Base-by-base conservation (phyloP, 2,113 vertebrate genomes). In the Columba livia region DNA sequence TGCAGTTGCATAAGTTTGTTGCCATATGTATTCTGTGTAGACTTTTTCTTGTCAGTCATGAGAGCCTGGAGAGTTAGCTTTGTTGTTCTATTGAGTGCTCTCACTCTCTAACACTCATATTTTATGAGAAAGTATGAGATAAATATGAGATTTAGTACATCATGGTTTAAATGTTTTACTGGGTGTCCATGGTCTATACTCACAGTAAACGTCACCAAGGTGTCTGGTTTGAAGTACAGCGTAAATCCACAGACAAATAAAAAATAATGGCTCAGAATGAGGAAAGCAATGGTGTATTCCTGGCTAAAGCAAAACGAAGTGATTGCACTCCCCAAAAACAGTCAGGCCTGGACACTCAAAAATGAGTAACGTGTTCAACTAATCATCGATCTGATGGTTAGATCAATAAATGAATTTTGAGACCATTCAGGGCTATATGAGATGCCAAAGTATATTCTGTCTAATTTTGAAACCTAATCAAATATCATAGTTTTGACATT, bases 1-100 rank as follows among this genome's bases (percentile, higher is more conserved):
- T 94, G 56, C 13, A 96, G 97, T 96, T 97, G 60, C 89, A 95
- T 97, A 94, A 94, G 50, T 88, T 85, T 93, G 16, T 34, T 77
- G 26, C 42, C 48, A n/a, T 77, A 54, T 73, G 44, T 21, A 11
- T 31, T 88, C 79, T 60, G 20, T 31, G 23, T 66, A 85, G 64
- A n/a, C 7, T 74, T 38, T 21, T 26, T 44, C 96, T 86, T 75
- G 32, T 71, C 66, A 79, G 12, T 32, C 66, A 12, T 93, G 29
- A 82, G 32, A 96, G 42, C 44, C 74, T 85, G 13, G n/a, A 18
- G 51, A 97, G 13, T 47, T 21, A 97, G 58, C 47, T 89, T 90
- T 85, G n/a, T 40, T 95, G 42, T n/a, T 91, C 5, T 13, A 2
- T 94, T 47, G 65, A 95, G 74, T 42, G 40, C 23, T 92, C 66